Base-by-base conservation (phyloP, 2,113 vertebrate genomes). In the Turnix velox region DNA sequence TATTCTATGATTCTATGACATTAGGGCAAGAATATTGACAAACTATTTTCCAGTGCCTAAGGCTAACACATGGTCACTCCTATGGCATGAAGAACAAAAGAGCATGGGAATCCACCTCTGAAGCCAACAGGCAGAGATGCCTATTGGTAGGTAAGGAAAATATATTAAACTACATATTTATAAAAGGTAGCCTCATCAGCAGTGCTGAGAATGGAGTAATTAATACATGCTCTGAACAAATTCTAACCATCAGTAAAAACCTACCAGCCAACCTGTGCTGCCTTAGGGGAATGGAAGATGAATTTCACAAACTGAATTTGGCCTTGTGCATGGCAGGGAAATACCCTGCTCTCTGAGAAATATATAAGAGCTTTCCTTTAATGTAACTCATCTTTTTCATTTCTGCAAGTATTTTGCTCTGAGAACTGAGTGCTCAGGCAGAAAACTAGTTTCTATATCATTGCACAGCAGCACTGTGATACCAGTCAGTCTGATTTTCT, bases 401-500 rank as follows among this genome's bases (percentile, higher is more conserved):
- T 94, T 68, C 65, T 91, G 83, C 74, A 95, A 94, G 84, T 90
- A 94, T 90, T 87, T 95, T 96, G 94, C 95, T 95, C 82, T 94
- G 78, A 78, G 67, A 69, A 94, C 84, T 94, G 86, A 92, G 94
- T 95, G 87, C 79, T 94, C 94, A 96, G 66, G 95, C 94, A 97
- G 94, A 97, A 97, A 98, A 96, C 86, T 90, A 92, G 86, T 96
- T 97, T 97, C 94, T 93, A 92, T 89, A 83, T 95, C 85, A 96
- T 54, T 93, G 86, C 76, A 95, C 62, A 95, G 90, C 40, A 95
- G 85, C 77, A 89, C 87, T 42, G 67, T 81, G 62, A 93, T 87
- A 77, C 49, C 84, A 92, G 67, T 90, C 68, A 90, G 23, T 49
- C 45, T 68, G 61, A 88, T 84, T 92, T 84, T 80, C 16, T 61